Conservation (phyloP, 2,888 invertebrate genomes). For the Ophion obscuratus region DNA sequence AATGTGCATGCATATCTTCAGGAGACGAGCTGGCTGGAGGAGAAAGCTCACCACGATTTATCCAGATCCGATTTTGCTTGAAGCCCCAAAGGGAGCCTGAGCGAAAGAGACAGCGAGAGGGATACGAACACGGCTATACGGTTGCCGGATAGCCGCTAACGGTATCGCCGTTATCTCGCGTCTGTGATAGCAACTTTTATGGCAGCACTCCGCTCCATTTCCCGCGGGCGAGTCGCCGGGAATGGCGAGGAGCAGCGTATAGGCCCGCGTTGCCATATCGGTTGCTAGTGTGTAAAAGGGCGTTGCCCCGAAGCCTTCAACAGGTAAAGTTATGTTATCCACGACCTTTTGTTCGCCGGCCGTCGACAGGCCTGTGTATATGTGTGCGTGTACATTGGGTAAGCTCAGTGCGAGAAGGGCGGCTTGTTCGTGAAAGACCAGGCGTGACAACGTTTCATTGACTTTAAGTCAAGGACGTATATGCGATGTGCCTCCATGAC, state of each 20-base stretch:
- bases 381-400: background rate
- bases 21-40: constrained; percentile 20
- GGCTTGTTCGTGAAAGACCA: background rate
- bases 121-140: constrained; percentile 32
- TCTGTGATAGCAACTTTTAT: constrained; percentile 78
- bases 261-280: constrained; percentile 32
- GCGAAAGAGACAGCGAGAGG: constrained; percentile 29
- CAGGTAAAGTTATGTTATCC: constrained; percentile 14
- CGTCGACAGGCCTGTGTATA: background rate
- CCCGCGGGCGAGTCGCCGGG: constrained; percentile 67
- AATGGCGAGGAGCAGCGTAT: constrained; percentile 50
- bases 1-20: background rate
- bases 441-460: background rate
- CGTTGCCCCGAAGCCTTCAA: constrained; percentile 10
- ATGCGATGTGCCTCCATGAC: constrained; percentile 21
- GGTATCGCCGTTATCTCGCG: constrained; percentile 74
- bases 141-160: constrained; percentile 68
- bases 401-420: background rate
- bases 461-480: background rate
- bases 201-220: constrained; percentile 74
- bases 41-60: constrained; percentile 62
- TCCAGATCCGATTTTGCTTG: constrained; percentile 64
- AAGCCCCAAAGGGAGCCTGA: constrained; percentile 33
- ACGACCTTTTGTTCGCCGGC: constrained; percentile 15
- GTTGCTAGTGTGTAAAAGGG: constrained; percentile 42